phyloP scores from a whole-genome alignment of 2,888 invertebrate genomes.

The Zootermopsis nevadensis region DNA sequence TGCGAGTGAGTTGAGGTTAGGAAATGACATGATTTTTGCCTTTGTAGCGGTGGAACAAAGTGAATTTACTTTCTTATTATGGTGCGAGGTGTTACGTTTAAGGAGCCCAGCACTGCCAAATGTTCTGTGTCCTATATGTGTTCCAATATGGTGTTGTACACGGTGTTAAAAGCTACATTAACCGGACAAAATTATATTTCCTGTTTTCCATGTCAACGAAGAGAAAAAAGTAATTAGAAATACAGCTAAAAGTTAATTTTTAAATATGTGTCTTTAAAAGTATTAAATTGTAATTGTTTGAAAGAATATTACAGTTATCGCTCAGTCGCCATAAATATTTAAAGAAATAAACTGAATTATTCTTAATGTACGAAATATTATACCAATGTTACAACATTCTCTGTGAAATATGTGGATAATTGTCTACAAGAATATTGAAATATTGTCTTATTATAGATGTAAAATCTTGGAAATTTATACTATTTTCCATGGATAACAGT shows the following conservation, averaged over 20 bases:
- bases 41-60: too few species aligned
- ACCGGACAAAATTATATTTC: too few species aligned
- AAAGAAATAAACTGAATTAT: neutral
- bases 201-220: neutral
- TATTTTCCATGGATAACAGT: slow-evolving; percentile 25
- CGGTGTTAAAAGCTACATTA: neutral
- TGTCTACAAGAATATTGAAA: slow-evolving; percentile 5
- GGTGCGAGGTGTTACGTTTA: too few species aligned
- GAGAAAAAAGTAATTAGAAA: neutral
- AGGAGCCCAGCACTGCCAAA: neutral
- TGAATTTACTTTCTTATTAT: too few species aligned
- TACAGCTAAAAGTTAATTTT: neutral
- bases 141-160: neutral
- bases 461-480: slow-evolving; percentile 20
- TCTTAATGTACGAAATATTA: neutral
- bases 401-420: neutral
- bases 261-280: neutral
- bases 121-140: neutral
- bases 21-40: too few species aligned
- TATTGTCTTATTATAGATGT: neutral
- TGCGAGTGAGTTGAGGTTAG: too few species aligned
- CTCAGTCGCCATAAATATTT: neutral
- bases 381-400: slow-evolving; percentile 3
- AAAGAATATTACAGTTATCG: neutral
- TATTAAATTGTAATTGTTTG: neutral